A percentile compares a stretch with the other conserved stretches of the same genome.
phyloP scores from a whole-genome alignment of 2,113 vertebrate genomes.

The Psilopsiagon aymara region DNA sequence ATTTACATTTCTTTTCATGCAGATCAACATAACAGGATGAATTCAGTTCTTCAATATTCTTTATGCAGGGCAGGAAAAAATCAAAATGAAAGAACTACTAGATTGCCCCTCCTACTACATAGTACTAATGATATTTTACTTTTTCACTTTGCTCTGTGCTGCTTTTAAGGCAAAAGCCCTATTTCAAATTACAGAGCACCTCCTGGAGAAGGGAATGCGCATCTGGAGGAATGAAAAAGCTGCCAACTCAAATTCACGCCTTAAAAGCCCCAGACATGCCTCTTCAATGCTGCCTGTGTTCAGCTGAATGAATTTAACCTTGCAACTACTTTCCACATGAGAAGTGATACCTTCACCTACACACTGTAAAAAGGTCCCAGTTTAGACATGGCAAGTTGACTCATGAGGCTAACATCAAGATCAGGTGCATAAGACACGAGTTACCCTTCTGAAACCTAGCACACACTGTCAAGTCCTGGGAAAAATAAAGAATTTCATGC shows the following conservation, averaged over 20 bases:
- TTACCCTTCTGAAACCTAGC: not conserved
- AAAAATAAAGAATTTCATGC: not conserved
- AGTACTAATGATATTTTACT: not conserved
- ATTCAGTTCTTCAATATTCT: slow-evolving; percentile 36
- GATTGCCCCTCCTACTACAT: not conserved
- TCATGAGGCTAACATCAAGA: not conserved
- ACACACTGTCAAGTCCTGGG: fast-evolving
- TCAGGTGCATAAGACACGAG: not conserved
- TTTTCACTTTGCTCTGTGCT: not conserved
- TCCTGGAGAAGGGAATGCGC: not conserved
- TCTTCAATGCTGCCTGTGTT: not conserved
- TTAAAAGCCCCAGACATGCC: not conserved
- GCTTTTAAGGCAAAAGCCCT: not conserved
- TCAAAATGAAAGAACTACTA: not conserved
- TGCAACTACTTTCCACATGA: not conserved
- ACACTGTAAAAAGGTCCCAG: not conserved
- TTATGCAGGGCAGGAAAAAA: not conserved
- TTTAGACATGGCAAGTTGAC: not conserved
- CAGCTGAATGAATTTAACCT: not conserved
- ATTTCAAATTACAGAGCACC: slow-evolving; percentile 29
- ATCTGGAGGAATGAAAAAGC: not conserved
- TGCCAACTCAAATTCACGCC: not conserved
- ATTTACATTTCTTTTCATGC: slow-evolving; percentile 55
- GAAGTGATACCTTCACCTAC: not conserved
- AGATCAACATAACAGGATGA: slow-evolving; percentile 40